Evolutionary conservation across 2,888 invertebrate genomes (phyloP).

Genomic region (Blastobasis lacticolella): DNA sequence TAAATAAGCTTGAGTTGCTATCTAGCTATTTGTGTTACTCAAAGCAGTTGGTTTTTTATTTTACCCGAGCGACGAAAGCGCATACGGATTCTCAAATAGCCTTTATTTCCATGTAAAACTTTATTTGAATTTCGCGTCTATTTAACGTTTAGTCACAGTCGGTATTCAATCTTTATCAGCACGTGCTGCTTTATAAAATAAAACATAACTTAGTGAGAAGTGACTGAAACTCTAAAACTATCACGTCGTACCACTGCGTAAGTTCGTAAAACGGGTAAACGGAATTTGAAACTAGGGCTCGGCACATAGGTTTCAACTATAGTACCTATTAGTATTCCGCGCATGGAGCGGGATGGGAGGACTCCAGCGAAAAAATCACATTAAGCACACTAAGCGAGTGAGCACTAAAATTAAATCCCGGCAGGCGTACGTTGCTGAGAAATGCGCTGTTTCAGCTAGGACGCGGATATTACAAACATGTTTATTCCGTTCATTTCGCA

Average conservation of each 20-base stretch:
- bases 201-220: no score
- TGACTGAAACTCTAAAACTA: no score
- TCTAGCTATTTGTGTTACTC: background rate
- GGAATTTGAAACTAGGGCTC: no score
- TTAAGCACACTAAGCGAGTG: conserved; percentile 7
- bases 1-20: background rate
- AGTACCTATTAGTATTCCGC: background rate
- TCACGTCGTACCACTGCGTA: no score
- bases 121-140: no score
- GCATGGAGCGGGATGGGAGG: no score
- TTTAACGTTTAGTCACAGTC: no score
- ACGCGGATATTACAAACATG: conserved; percentile 1
- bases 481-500: background rate
- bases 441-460: background rate
- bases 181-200: no score
- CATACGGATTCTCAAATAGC: no score
- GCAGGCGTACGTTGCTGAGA: conserved; percentile 1
- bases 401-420: conserved; percentile 7
- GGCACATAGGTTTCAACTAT: background rate
- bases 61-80: background rate
- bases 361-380: conserved; percentile 5
- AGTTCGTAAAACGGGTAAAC: no score
- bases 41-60: background rate
- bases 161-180: no score
- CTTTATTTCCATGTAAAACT: no score